A percentile compares a stretch with the other conserved stretches of the same genome.
These are phyloP conservation scores for Clunio marinus DNA, from an alignment of 2,888 invertebrate genomes.

Conservation along the genomic window DNA sequence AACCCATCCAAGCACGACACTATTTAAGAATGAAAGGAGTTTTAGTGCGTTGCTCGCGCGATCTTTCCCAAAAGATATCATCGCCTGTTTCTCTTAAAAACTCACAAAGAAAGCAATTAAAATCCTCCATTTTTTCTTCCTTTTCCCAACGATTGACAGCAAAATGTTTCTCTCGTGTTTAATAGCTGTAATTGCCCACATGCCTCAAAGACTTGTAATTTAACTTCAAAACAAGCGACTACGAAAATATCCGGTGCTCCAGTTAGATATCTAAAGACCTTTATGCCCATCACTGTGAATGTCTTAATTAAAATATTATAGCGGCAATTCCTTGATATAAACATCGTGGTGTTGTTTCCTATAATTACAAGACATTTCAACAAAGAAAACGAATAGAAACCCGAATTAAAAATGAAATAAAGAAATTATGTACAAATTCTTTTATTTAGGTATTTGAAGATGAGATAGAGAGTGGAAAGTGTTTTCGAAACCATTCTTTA, in stretches of 20 bases:
- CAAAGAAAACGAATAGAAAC: no score
- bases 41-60: background rate
- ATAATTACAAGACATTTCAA: conserved; percentile 8
- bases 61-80: background rate
- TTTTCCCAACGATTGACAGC: background rate
- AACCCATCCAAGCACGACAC: conserved; percentile 17
- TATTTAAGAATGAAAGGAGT: conserved; percentile 19
- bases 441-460: no score
- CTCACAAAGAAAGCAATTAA: no score
- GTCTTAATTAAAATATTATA: conserved; percentile 34
- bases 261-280: background rate
- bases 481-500: background rate
- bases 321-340: conserved; percentile 22
- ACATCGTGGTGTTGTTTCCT: conserved; percentile 15
- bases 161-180: background rate
- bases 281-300: conserved; percentile 12
- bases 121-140: background rate
- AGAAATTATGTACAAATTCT: no score
- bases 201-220: conserved; percentile 25
- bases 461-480: no score
- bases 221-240: background rate
- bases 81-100: no score
- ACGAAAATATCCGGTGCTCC: conserved; percentile 29
- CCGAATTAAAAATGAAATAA: background rate
- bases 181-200: conserved; percentile 3